These are phyloP conservation scores for Propithecus coquereli DNA, from an alignment of 2,113 vertebrate genomes.

Conservation along the genomic window DNA sequence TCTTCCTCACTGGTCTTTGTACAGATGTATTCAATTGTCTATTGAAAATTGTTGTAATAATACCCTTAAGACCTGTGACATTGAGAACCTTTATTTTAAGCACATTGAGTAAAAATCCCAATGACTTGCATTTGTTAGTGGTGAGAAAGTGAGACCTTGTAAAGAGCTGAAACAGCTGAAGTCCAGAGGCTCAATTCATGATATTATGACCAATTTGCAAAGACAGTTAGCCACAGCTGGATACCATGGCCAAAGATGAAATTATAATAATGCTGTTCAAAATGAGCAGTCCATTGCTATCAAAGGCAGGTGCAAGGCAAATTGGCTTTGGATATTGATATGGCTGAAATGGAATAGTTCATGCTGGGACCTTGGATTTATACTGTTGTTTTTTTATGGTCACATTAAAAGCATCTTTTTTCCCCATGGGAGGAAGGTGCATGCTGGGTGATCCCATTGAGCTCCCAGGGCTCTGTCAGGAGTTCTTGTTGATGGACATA, in stretches of 20 bases:
- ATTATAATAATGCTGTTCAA: not conserved
- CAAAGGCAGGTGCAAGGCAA: not conserved
- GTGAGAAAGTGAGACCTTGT: not conserved
- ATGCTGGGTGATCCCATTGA: not conserved
- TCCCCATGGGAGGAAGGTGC: not conserved
- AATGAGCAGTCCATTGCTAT: not conserved
- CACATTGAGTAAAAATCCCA: not conserved
- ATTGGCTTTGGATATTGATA: not conserved
- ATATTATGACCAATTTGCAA: not conserved
- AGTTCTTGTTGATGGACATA: slow-evolving; percentile 2
- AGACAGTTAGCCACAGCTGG: not conserved
- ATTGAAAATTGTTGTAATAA: not conserved
- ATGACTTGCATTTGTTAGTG: not conserved
- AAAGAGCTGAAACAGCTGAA: not conserved
- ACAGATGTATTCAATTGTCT: not conserved
- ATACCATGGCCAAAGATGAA: not conserved
- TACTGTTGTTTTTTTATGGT: not conserved
- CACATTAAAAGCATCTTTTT: not conserved
- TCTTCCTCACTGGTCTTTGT: not conserved
- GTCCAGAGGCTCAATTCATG: not conserved
- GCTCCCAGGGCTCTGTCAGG: not conserved
- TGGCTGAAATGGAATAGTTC: not conserved
- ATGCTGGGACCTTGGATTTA: not conserved
- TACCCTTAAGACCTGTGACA: not conserved
- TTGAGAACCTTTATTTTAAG: not conserved